Evolutionary conservation across 2,797 vertebrate genomes (phyloP).

Genomic region (Xiphorhynchus erythropygius): DNA sequence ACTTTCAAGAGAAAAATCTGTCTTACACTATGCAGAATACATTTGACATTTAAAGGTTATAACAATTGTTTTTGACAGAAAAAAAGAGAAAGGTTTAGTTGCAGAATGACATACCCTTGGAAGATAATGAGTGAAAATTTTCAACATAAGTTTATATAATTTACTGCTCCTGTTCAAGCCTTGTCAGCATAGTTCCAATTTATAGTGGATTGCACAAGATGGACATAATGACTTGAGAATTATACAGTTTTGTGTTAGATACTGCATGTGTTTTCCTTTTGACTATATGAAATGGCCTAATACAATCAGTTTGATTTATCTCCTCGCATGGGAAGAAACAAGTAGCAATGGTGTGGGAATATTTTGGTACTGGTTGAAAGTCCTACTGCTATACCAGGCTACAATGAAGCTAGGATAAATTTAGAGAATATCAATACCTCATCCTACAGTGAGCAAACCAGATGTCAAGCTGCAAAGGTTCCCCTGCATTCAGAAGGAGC

Average conservation of each 20-base stretch:
- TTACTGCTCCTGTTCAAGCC: neutral
- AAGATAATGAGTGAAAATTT: neutral
- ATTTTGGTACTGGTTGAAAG: neutral
- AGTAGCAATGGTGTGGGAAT: rapidly evolving
- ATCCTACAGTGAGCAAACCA: neutral
- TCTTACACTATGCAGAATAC: neutral
- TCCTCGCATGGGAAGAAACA: neutral
- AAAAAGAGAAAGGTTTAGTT: neutral
- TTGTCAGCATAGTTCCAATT: neutral
- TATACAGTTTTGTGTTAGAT: neutral
- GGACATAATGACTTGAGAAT: neutral
- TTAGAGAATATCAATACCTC: neutral
- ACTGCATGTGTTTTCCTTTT: neutral
- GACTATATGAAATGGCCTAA: neutral
- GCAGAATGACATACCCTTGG: neutral
- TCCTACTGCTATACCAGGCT: rapidly evolving
- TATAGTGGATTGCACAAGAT: neutral
- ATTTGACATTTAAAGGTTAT: neutral
- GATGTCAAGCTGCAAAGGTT: neutral
- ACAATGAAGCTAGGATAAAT: neutral
- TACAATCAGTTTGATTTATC: neutral
- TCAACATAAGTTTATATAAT: neutral
- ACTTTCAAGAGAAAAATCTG: neutral
- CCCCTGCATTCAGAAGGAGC: neutral
- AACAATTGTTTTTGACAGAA: neutral